Evolutionary conservation across 2,888 invertebrate species (phyloP), one percentile per base, ranked within the genome.

Genomic region (Adineta ricciae): DNA sequence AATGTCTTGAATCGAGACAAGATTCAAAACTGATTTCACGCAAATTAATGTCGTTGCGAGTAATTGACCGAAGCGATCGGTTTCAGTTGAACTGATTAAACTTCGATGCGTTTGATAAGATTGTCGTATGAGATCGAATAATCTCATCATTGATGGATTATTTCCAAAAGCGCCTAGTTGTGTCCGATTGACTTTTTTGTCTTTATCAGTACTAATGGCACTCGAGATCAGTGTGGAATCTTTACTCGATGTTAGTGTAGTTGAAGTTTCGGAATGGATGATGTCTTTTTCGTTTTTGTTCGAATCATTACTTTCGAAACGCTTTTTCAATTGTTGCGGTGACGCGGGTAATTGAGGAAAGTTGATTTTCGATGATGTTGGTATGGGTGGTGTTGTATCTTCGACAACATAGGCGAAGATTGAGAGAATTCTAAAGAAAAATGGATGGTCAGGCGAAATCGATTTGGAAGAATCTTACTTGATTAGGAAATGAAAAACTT

Each of bases 101-200:
- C 41, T n/a, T 78, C 41, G 38, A 41, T 78, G 41, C 41, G 19
- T 78, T 41, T 78, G 78, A 78, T 78, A 78, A 3, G 78, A 78
- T 41, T 38, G 1, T 21, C 78, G 38, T 41, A 78, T 41, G 24
- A 78, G n/a, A 24, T 78, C 78, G 19, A 41, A 78, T 78, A 78
- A 78, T 78, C 41, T 78, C 41, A 78, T 41, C 41, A 78, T 41
- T 11, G 78, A 78, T 78, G 78, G 78, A 78, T 78, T 78, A 78
- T 78, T 78, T 41, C 78, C 78, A 32, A 78, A 41, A 8, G 38
- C 24, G 24, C 78, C 78, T 38, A 78, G n/a, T n/a, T 41, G 78
- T 78, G 78, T 78, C 11, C 78, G 78, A 78, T 2, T 78, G n/a
- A 41, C 11, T 41, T 78, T 78, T 41, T 78, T 78, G 41, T 78